Evolutionary conservation across 2,797 vertebrate genomes (phyloP), one percentile per base, ranked within the genome.

Genomic region (Trachurus trachurus): DNA sequence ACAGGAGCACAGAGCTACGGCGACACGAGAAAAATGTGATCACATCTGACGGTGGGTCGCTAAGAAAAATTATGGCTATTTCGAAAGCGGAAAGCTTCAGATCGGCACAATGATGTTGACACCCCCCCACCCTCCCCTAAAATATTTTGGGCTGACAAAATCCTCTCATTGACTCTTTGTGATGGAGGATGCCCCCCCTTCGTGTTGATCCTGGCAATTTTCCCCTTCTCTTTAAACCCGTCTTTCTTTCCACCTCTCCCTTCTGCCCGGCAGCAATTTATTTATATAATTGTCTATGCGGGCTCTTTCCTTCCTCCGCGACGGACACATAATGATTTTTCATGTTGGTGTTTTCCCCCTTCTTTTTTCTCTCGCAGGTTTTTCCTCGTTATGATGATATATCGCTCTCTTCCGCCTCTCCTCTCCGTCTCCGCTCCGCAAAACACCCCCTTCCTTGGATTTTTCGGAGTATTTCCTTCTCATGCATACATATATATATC

Each of bases 171-270:
- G 90, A 93, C 90, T 94, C 94, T 94, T 93, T 94, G 93, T 95
- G 95, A 95, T 95, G 95, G 92, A 93, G 92, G 93, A 91, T 85
- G 80, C 91, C 94, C 92, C 92, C 94, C 93, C 92, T 93, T 90
- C 89, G 94, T 83, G 93, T 90, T 93, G 94, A 93, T 94, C 93
- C 90, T 86, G 86, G 83, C 82, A 89, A 88, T 90, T 87, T 80
- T 22, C 56, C 73, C 70, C 81, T 92, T 90, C 88, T 89, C 88
- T 92, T 93, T 88, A 92, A 91, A 89, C 84, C 86, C 72, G 88
- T 89, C 84, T 93, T 90, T 92, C 89, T 90, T 92, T 93, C 92
- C 92, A 93, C 93, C 93, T 91, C 84, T 92, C 89, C 90, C 92
- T 90, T 86, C 92, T 91, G 87, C 89, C 93, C 91, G 87, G 87